A percentile compares a stretch with the other conserved stretches of the same genome.
Evolutionary conservation across 2,113 vertebrate genomes (phyloP).

Genomic region (Crotalus helleri): DNA sequence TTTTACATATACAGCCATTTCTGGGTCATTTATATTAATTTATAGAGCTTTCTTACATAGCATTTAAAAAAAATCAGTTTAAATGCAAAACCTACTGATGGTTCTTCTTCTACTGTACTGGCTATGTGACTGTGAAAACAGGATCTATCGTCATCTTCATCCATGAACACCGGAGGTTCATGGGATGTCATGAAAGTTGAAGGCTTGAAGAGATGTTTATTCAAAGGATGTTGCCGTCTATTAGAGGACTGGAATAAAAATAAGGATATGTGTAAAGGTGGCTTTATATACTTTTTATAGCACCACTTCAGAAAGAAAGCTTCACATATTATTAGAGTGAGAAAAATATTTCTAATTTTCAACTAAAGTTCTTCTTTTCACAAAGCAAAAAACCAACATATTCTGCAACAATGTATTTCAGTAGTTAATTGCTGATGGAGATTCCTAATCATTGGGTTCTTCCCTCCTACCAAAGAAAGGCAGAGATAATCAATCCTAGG

Average conservation of each 20-base stretch:
- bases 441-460: neutral
- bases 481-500: neutral
- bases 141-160: conserved; percentile 92
- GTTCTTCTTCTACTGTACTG: conserved; percentile 83
- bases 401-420: neutral
- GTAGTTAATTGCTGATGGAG: neutral
- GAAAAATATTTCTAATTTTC: neutral
- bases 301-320: neutral
- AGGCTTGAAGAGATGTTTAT: conserved; percentile 97
- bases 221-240: conserved; percentile 94
- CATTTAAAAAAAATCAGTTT: neutral
- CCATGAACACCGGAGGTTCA: conserved; percentile 97
- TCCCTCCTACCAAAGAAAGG: neutral
- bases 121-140: conserved; percentile 82
- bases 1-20: neutral
- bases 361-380: neutral
- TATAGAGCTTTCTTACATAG: neutral
- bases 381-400: neutral
- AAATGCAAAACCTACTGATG: conserved; percentile 69
- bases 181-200: conserved; percentile 98
- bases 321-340: neutral
- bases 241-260: conserved; percentile 81
- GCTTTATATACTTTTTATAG: neutral
- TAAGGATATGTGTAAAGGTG: conserved; percentile 5
- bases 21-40: neutral